These are phyloP conservation scores for Zophobas atratus DNA, from an alignment of 1,140 invertebrate genomes.

Conservation along the genomic window DNA sequence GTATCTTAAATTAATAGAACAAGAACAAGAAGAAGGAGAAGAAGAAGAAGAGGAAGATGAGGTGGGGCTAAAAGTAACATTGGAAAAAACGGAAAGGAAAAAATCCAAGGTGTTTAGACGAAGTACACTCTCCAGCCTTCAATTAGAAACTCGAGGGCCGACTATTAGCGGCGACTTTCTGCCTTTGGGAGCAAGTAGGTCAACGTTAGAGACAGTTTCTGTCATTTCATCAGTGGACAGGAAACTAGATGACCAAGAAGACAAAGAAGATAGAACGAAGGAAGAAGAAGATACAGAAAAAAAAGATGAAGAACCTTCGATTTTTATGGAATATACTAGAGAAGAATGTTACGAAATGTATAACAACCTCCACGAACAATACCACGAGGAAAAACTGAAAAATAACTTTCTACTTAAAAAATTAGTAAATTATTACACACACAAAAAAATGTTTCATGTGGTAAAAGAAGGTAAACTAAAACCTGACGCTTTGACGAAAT, in stretches of 20 bases:
- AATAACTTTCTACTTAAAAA: conserved; percentile 59
- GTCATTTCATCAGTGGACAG: too few relatives aligned
- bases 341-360: conserved; percentile 49
- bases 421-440: conserved; percentile 59
- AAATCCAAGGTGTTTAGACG: too few relatives aligned
- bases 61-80: too few relatives aligned
- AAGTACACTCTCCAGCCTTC: too few relatives aligned
- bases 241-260: neutral
- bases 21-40: too few relatives aligned
- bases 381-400: conserved; percentile 48
- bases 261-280: neutral
- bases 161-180: too few relatives aligned
- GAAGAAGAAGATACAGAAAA: conserved; percentile 13
- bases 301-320: conserved; percentile 13
- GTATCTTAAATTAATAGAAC: too few relatives aligned
- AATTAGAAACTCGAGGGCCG: too few relatives aligned
- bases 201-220: too few relatives aligned
- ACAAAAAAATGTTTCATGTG: conserved; percentile 57
- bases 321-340: neutral
- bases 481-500: conserved; percentile 49
- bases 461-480: conserved; percentile 49
- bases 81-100: too few relatives aligned
- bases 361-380: conserved; percentile 49
- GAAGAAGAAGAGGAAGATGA: too few relatives aligned
- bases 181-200: too few relatives aligned